Evolutionary conservation across 2,797 vertebrate genomes (phyloP).

Genomic region (Coccyzus lansbergi): DNA sequence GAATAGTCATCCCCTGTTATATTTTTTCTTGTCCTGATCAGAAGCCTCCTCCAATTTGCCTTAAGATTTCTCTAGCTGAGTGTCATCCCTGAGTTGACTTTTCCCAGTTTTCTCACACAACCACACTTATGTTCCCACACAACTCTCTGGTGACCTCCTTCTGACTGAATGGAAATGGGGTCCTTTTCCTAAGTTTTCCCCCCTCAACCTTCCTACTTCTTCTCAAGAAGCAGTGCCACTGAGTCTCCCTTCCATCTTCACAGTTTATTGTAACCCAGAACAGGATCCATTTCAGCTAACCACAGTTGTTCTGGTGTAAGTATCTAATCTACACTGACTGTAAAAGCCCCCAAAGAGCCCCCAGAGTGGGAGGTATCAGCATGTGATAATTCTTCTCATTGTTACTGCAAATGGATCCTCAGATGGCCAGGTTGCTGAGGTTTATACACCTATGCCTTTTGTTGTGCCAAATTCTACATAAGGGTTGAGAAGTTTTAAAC

Average conservation of each 20-base stretch:
- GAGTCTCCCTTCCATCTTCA: not conserved
- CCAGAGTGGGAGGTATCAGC: not conserved
- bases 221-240: not conserved
- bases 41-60: not conserved
- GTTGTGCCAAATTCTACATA: not conserved
- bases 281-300: not conserved
- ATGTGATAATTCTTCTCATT: not conserved
- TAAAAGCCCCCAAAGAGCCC: not conserved
- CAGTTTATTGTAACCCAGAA: not conserved
- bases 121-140: not conserved
- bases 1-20: not conserved
- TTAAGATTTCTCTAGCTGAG: not conserved
- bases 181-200: not conserved
- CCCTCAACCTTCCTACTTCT: not conserved
- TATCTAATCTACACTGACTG: not conserved
- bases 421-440: not conserved
- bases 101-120: not conserved
- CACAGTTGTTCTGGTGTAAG: not conserved
- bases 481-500: not conserved
- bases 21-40: not conserved
- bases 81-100: not conserved
- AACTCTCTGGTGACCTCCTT: not conserved
- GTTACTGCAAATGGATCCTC: not conserved
- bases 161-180: not conserved
- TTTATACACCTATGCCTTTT: not conserved